Evolutionary conservation across 1,140 invertebrate species (phyloP).

Genomic region (Acromyrmex echinatior): DNA sequence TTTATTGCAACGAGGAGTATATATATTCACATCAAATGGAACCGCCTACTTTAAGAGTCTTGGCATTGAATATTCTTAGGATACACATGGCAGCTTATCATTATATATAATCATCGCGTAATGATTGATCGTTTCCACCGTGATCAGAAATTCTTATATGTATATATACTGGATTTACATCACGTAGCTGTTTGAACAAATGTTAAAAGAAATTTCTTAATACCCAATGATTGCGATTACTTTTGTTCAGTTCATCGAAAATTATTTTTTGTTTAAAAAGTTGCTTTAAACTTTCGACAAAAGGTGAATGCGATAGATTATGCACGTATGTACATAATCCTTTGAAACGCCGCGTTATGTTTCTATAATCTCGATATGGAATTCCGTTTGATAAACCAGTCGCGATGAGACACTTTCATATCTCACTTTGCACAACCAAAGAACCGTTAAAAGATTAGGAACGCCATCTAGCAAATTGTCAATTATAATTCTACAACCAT

Average conservation of each 20-base stretch:
- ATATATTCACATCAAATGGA: constrained; percentile 26
- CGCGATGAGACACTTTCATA: constrained; percentile 31
- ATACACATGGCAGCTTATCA: constrained; percentile 20
- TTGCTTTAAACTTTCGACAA: constrained; percentile 63
- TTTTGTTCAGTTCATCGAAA: constrained; percentile 53
- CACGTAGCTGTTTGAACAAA: constrained; percentile 30
- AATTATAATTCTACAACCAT: constrained; percentile 6
- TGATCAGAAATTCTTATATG: constrained; percentile 26
- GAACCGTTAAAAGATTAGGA: background rate
- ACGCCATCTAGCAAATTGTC: constrained; percentile 49
- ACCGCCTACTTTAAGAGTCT: constrained; percentile 47
- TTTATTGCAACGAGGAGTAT: constrained; percentile 25
- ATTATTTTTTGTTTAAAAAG: constrained; percentile 57
- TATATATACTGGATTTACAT: constrained; percentile 33
- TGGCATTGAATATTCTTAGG: constrained; percentile 35
- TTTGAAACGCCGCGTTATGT: constrained; percentile 69
- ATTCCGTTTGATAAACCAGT: constrained; percentile 64
- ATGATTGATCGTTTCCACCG: constrained; percentile 37
- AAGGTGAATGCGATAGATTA: constrained; percentile 64
- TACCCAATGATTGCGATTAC: constrained; percentile 9
- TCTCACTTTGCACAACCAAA: background rate
- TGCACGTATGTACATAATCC: constrained; percentile 62
- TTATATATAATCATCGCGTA: constrained; percentile 43
- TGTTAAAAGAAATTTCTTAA: constrained; percentile 24
- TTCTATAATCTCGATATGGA: constrained; percentile 63